Evolutionary conservation across 2,888 invertebrate genomes (phyloP), one percentile per base, ranked within the genome.

Genomic region (Tinea semifulvella): DNA sequence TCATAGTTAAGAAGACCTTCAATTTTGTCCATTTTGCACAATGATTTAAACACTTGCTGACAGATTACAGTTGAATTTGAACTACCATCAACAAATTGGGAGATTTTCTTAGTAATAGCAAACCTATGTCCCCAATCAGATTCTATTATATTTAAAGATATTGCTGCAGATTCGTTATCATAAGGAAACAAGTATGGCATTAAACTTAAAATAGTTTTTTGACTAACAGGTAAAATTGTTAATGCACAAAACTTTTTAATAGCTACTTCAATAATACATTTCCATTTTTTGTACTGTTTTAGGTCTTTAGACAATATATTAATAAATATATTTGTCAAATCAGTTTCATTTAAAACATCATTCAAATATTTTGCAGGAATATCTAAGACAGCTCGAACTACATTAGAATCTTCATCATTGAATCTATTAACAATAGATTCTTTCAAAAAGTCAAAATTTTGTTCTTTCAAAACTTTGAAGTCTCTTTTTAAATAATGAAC

Each of bases 391-490:
- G 85, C 83, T 14, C 60, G 56, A 0, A 91, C 85, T 1, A 92
- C 88, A 40, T 74, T 63, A 0, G 81, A 68, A 52, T 85, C 82
- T 11, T 90, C 89, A 65, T 92, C 92, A 42, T 77, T 74, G 2
- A 93, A 80, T 47, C 90, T 82, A 52, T 85, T 86, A 2, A 84
- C 57, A 4, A 93, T 66, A 0, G 88, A 84, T 43, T 85, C 85
- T 50, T 84, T 85, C 0, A 91, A 70, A 55, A 88, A 82, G n/a
- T 85, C 84, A 20, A 75, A 59, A 53, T 87, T 82, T 35, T 82
- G 80, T 0, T 77, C 63, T 54, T 71, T 76, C 14, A 86, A 61
- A 14, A 63, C 53, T 7, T 71, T 53, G 51, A 80, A 83, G 49
- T 85, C 82, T 47, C 84, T 75, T 0, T 85, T 67, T 7, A 94